phyloP scores from a whole-genome alignment of 2,797 vertebrate species.

The Pogoniulus pusillus region DNA sequence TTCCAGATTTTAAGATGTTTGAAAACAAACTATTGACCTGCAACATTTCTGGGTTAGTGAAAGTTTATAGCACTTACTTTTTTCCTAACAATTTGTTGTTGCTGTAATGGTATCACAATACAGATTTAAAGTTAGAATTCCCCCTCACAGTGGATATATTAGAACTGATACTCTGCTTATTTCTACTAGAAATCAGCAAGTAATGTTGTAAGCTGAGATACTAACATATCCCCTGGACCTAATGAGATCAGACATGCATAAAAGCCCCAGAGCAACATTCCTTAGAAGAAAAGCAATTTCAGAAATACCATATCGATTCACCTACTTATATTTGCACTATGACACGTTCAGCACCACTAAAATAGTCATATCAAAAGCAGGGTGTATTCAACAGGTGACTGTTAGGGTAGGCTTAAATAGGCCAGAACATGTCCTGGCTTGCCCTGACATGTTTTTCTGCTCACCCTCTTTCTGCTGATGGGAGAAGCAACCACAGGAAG shows the following conservation, averaged over 20 bases:
- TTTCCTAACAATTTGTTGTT: background rate
- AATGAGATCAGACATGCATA: slow-evolving; percentile 60
- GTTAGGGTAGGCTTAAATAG: too few species aligned
- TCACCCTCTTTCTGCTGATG: too few species aligned
- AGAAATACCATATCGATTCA: slow-evolving; percentile 46
- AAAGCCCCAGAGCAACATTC: slow-evolving; percentile 47
- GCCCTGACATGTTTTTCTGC: too few species aligned
- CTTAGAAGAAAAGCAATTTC: slow-evolving; percentile 40
- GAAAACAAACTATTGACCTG: background rate
- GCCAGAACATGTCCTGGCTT: too few species aligned
- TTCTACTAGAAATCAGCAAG: slow-evolving; percentile 31
- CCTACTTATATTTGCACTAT: background rate
- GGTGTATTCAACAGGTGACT: background rate
- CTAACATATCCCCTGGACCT: background rate
- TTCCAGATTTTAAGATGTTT: background rate
- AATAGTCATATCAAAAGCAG: background rate
- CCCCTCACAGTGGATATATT: background rate
- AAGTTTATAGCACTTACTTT: background rate
- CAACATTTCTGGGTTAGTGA: background rate
- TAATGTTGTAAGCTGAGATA: background rate
- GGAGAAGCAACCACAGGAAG: too few species aligned
- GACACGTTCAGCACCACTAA: slow-evolving; percentile 30
- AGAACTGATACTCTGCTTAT: background rate
- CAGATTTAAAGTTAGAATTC: background rate
- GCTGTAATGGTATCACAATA: background rate